Conservation (phyloP, 2,888 invertebrate genomes). For the Hirtodrosophila trivittata region DNA sequence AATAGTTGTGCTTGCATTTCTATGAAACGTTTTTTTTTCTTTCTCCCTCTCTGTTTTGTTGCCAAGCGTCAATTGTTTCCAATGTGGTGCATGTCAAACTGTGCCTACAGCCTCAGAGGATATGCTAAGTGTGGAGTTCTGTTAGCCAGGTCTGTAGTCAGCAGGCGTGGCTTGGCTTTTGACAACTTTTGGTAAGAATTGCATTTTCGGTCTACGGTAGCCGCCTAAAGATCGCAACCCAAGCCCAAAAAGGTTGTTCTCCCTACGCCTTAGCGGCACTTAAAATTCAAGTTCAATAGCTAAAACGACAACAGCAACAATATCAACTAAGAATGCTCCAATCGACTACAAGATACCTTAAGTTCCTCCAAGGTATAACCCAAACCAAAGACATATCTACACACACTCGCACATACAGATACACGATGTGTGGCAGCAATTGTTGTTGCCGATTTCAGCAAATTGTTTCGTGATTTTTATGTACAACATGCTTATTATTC, state of each 20-base stretch:
- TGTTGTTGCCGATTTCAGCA: too few species aligned
- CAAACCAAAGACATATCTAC: too few species aligned
- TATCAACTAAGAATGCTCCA: too few species aligned
- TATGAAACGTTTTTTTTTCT: constrained; percentile 20
- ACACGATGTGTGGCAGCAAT: too few species aligned
- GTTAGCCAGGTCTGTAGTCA: constrained; percentile 1
- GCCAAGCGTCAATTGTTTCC: constrained; percentile 5
- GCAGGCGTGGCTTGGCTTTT: constrained; percentile 7
- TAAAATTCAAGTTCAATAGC: constrained; percentile 78
- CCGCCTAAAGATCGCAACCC: constrained; percentile 37
- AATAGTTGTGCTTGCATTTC: constrained; percentile 70
- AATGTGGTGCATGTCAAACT: constrained; percentile 5
- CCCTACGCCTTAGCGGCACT: constrained; percentile 41
- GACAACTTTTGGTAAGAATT: not conserved
- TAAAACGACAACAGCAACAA: constrained; percentile 35
- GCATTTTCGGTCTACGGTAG: constrained; percentile 29
- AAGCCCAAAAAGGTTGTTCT: constrained; percentile 31
- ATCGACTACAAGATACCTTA: too few species aligned
- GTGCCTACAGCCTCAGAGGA: constrained; percentile 11
- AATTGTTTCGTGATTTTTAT: too few species aligned
- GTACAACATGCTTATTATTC: too few species aligned
- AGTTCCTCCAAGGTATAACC: too few species aligned
- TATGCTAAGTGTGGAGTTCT: not conserved
- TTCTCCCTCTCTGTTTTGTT: not conserved
- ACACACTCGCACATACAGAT: too few species aligned